Base-by-base conservation (phyloP, 1,140 invertebrate genomes). In the Piezodorus guildinii region DNA sequence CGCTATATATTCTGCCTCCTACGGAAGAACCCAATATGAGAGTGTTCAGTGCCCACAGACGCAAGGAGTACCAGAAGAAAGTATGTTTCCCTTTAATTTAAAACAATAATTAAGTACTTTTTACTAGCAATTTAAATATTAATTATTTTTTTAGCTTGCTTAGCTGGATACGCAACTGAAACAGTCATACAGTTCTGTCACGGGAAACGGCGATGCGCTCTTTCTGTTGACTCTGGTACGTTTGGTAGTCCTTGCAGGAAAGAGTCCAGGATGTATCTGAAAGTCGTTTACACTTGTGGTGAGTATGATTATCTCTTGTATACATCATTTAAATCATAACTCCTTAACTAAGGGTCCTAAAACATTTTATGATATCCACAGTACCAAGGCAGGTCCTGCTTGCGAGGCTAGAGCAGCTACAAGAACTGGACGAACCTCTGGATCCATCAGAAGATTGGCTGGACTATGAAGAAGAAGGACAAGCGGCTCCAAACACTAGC, bases 281-380 rank as follows among this genome's bases (percentile, higher is more conserved):
- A 90, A 78, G 87, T 94, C 66, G 87, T 92, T 68, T 94, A 94
- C 76, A 92, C 91, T 27, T 96, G 92, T 77, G 91, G 93, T 96
- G 78, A 89, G 88, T 85, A 60, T 23, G 6, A 5, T n/a, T 58
- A 23, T 27, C 8, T 1, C 16, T 8, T 16, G 10, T 56, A 23
- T 3, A 27, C 8, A 8, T 58, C 27, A 2, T 58, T n/a, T n/a
- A n/a, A n/a, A n/a, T n/a, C n/a, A n/a, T n/a, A n/a, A n/a, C n/a
- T n/a, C n/a, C n/a, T n/a, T n/a, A n/a, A n/a, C n/a, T n/a, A n/a
- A n/a, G n/a, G n/a, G n/a, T n/a, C n/a, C n/a, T n/a, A n/a, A n/a
- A n/a, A n/a, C n/a, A n/a, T n/a, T n/a, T n/a, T n/a, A n/a, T n/a
- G n/a, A 23, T 19, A 17, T 60, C 68, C 62, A 52, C 75, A 93